phyloP scores from a whole-genome alignment of 1,140 invertebrate genomes.

The Temnothorax longispinosus region DNA sequence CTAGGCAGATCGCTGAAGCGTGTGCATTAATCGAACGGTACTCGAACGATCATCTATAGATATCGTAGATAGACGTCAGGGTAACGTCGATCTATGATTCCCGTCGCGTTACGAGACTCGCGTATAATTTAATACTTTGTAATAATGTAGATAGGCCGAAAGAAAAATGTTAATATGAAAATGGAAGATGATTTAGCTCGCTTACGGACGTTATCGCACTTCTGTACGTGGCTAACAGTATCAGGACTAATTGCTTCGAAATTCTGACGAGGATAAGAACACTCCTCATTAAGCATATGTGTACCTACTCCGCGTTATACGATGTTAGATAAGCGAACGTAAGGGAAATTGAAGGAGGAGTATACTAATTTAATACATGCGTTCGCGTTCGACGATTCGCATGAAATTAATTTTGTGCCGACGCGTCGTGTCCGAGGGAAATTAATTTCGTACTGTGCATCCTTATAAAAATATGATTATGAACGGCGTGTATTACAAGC shows the following conservation, averaged over 20 bases:
- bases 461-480: conserved; percentile 52
- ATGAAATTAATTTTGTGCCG: conserved; percentile 47
- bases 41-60: not conserved
- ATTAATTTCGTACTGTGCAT: conserved; percentile 41
- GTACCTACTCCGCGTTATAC: not conserved
- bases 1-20: conserved; percentile 37
- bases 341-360: conserved; percentile 45
- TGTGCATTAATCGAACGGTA: conserved; percentile 13
- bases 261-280: conserved; percentile 1
- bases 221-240: not conserved
- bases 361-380: conserved; percentile 49
- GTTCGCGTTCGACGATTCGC: conserved; percentile 48
- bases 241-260: not conserved
- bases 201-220: too few species aligned
- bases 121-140: not conserved
- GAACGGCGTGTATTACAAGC: conserved; percentile 42
- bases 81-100: not conserved
- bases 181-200: not conserved
- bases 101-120: not conserved
- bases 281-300: not conserved
- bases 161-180: not conserved
- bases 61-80: not conserved
- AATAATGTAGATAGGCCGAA: not conserved
- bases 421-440: conserved; percentile 45
- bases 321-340: conserved; percentile 31